A percentile compares a stretch with the other conserved stretches of the same genome.
phyloP scores from a whole-genome alignment of 2,888 invertebrate species.

The Scaptomyza caliginosa region DNA sequence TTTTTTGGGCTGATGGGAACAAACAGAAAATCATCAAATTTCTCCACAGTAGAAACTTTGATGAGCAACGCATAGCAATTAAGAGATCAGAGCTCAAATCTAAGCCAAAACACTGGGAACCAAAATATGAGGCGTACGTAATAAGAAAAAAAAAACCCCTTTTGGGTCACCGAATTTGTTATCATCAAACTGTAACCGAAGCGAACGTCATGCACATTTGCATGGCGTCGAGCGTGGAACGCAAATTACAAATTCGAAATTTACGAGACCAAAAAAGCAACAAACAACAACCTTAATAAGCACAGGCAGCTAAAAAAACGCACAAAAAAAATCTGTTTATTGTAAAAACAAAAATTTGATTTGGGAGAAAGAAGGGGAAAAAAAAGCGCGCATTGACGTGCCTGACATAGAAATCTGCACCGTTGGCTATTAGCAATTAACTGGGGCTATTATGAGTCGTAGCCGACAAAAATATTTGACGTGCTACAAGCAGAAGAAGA shows the following conservation, averaged over 20 bases:
- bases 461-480: constrained; percentile 67
- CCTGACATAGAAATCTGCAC: constrained; percentile 79
- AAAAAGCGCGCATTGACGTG: constrained; percentile 58
- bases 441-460: constrained; percentile 76
- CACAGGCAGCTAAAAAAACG: constrained; percentile 22
- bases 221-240: constrained; percentile 67
- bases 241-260: constrained; percentile 67
- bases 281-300: constrained; percentile 62
- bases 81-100: constrained; percentile 46
- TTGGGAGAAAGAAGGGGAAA: not conserved
- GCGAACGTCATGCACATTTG: constrained; percentile 78
- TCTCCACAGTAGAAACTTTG: constrained; percentile 47
- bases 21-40: constrained; percentile 32
- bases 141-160: constrained; percentile 45
- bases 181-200: constrained; percentile 77
- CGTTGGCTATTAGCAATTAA: constrained; percentile 80
- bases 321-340: not conserved
- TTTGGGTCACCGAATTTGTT: constrained; percentile 77
- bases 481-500: constrained; percentile 79
- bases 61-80: constrained; percentile 40
- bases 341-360: too few relatives aligned
- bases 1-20: constrained; percentile 14
- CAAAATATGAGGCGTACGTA: constrained; percentile 66
- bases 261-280: constrained; percentile 45
- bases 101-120: constrained; percentile 47